Conservation (phyloP, 2,797 vertebrate genomes). For the Fistularia tabacaria region DNA sequence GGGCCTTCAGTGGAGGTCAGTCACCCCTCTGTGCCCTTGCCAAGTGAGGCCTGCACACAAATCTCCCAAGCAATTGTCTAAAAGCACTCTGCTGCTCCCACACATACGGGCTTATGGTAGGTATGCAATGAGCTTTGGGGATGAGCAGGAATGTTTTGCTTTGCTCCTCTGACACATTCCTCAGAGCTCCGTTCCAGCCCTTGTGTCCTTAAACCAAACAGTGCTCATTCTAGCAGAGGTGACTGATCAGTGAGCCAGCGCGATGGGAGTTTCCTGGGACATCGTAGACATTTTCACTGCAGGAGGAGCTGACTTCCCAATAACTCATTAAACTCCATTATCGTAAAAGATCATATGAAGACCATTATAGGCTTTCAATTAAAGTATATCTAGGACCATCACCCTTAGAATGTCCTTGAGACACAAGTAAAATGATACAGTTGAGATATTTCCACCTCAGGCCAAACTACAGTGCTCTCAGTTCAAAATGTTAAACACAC, state of each 20-base stretch:
- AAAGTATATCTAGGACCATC: too few relatives aligned
- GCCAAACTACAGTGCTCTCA: too few relatives aligned
- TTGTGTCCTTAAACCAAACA: slow-evolving; percentile 45
- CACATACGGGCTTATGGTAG: slow-evolving; percentile 39
- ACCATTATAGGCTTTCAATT: too few relatives aligned
- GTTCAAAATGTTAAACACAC: too few relatives aligned
- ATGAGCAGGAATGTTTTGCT: slow-evolving; percentile 62
- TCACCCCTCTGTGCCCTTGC: slow-evolving; percentile 21
- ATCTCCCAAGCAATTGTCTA: slow-evolving; percentile 25
- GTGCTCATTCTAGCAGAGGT: slow-evolving; percentile 37
- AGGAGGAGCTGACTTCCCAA: too few relatives aligned
- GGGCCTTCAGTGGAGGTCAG: slow-evolving; percentile 51
- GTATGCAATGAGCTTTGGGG: slow-evolving; percentile 50
- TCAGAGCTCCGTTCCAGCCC: slow-evolving; percentile 2
- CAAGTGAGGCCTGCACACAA: slow-evolving; percentile 31
- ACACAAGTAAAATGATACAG: too few relatives aligned
- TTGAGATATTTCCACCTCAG: too few relatives aligned
- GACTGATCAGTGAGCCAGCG: slow-evolving; percentile 52
- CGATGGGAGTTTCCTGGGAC: slow-evolving; percentile 27
- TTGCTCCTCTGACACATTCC: slow-evolving; percentile 52
- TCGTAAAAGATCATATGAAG: too few relatives aligned
- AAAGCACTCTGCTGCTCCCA: slow-evolving; percentile 31
- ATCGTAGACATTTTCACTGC: slow-evolving; percentile 33
- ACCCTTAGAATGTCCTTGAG: too few relatives aligned
- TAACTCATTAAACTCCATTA: too few relatives aligned